phyloP scores from a whole-genome alignment of 2,797 vertebrate species.

The Macropus fuliginosus region DNA sequence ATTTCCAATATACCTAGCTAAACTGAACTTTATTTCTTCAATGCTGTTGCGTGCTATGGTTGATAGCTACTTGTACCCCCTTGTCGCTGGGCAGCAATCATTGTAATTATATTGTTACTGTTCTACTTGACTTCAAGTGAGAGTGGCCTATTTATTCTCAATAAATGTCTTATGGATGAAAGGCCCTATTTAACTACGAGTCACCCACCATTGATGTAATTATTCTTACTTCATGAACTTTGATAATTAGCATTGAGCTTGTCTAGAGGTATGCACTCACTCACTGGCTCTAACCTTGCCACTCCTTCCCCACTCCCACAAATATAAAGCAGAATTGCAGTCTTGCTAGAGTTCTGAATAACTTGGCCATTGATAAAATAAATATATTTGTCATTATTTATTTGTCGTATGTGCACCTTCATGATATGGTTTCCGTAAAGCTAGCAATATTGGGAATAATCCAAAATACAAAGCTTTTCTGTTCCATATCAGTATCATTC shows the following conservation, averaged over 20 bases:
- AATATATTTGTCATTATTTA: background rate
- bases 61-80: slow-evolving; percentile 66
- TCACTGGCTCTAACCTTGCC: background rate
- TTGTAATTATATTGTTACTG: slow-evolving; percentile 75
- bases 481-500: background rate
- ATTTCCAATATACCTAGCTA: slow-evolving; percentile 55
- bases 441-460: background rate
- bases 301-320: background rate
- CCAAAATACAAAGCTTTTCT: background rate
- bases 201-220: slow-evolving; percentile 80
- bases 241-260: slow-evolving; percentile 78
- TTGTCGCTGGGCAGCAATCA: slow-evolving; percentile 69
- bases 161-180: slow-evolving; percentile 72
- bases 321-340: background rate
- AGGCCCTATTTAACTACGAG: slow-evolving; percentile 80
- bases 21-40: slow-evolving; percentile 62
- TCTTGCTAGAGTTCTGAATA: background rate
- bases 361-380: background rate
- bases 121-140: slow-evolving; percentile 74
- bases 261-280: slow-evolving; percentile 29
- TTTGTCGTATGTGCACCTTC: background rate
- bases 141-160: slow-evolving; percentile 73
- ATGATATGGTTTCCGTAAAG: background rate
- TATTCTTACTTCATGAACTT: slow-evolving; percentile 79
- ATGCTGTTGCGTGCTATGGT: slow-evolving; percentile 45